phyloP scores from a whole-genome alignment of 2,113 vertebrate genomes.

The Macquaria australasica region DNA sequence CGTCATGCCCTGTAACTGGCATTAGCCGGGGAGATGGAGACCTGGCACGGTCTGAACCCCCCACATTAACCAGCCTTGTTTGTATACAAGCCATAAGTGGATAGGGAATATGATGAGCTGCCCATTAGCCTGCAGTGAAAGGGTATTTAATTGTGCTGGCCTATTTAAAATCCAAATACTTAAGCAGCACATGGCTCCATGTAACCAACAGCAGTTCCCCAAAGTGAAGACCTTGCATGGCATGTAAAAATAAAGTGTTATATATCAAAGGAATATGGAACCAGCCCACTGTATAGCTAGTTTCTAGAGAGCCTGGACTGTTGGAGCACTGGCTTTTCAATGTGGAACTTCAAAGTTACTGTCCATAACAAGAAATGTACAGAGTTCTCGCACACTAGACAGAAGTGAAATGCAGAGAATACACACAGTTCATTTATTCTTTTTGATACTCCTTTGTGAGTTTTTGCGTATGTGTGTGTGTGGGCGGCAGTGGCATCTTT shows the following conservation, averaged over 20 bases:
- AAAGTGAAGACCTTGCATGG: conserved; percentile 21
- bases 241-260: conserved; percentile 38
- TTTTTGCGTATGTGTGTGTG: conserved; percentile 8
- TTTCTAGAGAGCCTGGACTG: conserved; percentile 43
- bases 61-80: conserved; percentile 38
- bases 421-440: conserved; percentile 61
- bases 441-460: conserved; percentile 59
- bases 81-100: conserved; percentile 40
- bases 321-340: conserved; percentile 47
- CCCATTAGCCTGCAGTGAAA: conserved; percentile 38
- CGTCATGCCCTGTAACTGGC: conserved; percentile 59
- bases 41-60: conserved; percentile 27
- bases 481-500: conserved; percentile 48
- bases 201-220: conserved; percentile 9
- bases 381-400: conserved; percentile 37
- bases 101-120: conserved; percentile 33
- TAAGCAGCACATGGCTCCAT: conserved; percentile 19
- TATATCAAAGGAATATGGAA: conserved; percentile 53
- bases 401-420: conserved; percentile 31
- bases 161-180: conserved; percentile 52
- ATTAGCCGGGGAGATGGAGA: conserved; percentile 38
- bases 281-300: conserved; percentile 22
- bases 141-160: conserved; percentile 42
- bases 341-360: conserved; percentile 63
- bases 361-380: conserved; percentile 51